Evolutionary conservation across 1,140 invertebrate species (phyloP), one percentile per base, ranked within the genome.

Genomic region (Drosophila orosa): DNA sequence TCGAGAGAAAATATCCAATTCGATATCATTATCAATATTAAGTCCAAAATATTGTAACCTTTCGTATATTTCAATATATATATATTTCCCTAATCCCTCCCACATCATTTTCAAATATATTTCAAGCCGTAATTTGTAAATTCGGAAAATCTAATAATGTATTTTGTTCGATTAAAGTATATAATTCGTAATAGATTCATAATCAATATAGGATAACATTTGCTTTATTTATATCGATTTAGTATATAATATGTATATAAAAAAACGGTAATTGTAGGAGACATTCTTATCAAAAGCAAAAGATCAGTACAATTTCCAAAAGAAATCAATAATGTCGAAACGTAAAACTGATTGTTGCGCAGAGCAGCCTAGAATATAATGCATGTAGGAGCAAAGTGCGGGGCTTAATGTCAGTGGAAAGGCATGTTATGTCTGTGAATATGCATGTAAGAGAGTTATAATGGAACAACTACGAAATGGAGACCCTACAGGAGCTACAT

Each of bases 261-360:
- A 69, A 63, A 44, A 80, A 45, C 57, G 50, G 17, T 45, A 50
- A 44, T 67, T 42, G 61, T 59, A 45, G 7, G 22, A 45, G 42
- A 24, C 42, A 25, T 78, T 60, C 57, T 48, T 73, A 76, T 25
- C 39, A 75, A 76, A 65, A 80, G 40, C 54, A 56, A 74, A 80
- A 80, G 71, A 78, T 82, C 79, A 82, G 79, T 82, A 82, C 79
- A 82, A 60, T 82, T 82, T 82, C 59, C 68, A 59, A 68, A 52
- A 67, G 57, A 63, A 76, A 63, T 44, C 22, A 17, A 52, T 40
- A 56, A 76, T 59, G 27, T 73, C 60, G 39, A 9, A 81, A 73
- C 61, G 47, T 47, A 74, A 74, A 57, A 50, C 31, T 65, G 56
- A 78, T 82, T 82, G 68, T 78, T 78, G 79, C 74, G 74, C 61